Conservation (phyloP, 2,113 vertebrate species). For the Brachyhypopomus occidentalis region DNA sequence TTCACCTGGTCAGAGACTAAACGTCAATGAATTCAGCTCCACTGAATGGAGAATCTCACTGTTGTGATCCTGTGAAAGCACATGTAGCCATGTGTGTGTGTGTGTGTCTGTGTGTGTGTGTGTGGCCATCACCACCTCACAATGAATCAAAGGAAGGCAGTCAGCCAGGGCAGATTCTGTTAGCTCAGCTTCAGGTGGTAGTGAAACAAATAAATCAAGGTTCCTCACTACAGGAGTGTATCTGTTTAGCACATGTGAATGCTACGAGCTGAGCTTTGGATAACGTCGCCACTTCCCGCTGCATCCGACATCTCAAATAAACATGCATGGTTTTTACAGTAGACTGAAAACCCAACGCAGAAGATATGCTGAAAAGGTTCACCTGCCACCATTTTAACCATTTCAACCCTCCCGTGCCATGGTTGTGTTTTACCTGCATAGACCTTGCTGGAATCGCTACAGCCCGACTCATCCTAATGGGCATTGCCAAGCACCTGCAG, state of each 20-base stretch:
- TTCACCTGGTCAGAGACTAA: not conserved
- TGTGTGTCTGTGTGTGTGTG: not conserved
- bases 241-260: slow-evolving; percentile 16
- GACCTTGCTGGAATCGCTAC: not conserved
- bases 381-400: not conserved
- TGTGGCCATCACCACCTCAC: not conserved
- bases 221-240: not conserved
- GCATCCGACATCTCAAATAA: too few species aligned
- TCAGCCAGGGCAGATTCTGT: slow-evolving; percentile 14
- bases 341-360: not conserved
- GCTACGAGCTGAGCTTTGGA: not conserved
- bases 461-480: not conserved
- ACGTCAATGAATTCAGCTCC: not conserved
- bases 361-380: not conserved
- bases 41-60: not conserved
- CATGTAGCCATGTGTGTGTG: not conserved
- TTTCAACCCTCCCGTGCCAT: not conserved
- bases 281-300: too few species aligned
- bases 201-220: slow-evolving; percentile 4
- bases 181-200: not conserved
- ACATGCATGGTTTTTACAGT: not conserved
- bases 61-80: not conserved
- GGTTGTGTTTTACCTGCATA: not conserved
- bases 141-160: not conserved
- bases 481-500: not conserved